A percentile compares a stretch with the other conserved stretches of the same genome.
Conservation (phyloP, 2,888 invertebrate genomes). For the Monochamus alternatus region DNA sequence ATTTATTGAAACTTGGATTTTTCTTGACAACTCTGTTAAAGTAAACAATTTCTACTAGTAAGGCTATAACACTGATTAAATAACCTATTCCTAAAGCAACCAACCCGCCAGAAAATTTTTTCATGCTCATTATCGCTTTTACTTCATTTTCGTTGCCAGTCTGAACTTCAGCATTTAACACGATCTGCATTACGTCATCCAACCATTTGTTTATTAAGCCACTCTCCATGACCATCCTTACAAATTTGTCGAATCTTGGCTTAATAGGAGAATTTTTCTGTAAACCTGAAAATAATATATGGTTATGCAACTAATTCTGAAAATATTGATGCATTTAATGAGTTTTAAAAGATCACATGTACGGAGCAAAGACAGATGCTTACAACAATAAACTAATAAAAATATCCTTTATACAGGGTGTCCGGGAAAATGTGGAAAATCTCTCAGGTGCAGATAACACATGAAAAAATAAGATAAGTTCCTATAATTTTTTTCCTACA, state of each 20-base stretch:
- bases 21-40: conserved; percentile 79
- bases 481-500: no score
- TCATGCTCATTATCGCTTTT: conserved; percentile 84
- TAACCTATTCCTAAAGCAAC: conserved; percentile 83
- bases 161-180: conserved; percentile 73
- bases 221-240: conserved; percentile 81
- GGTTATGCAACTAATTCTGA: no score
- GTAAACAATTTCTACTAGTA: conserved; percentile 78
- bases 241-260: conserved; percentile 78
- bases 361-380: no score
- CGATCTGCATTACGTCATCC: conserved; percentile 80
- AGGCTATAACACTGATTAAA: conserved; percentile 73
- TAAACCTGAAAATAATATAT: conserved; percentile 72
- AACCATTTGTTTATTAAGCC: conserved; percentile 87
- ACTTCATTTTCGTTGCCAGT: conserved; percentile 70
- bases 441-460: no score
- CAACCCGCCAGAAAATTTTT: conserved; percentile 85
- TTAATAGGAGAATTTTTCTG: conserved; percentile 88
- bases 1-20: conserved; percentile 83
- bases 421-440: no score
- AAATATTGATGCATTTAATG: no score
- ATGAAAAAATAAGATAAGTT: no score
- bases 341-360: no score
- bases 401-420: no score
- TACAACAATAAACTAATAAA: no score